Base-by-base conservation (phyloP, 2,888 invertebrate species). In the Glaucopsyche alexis region DNA sequence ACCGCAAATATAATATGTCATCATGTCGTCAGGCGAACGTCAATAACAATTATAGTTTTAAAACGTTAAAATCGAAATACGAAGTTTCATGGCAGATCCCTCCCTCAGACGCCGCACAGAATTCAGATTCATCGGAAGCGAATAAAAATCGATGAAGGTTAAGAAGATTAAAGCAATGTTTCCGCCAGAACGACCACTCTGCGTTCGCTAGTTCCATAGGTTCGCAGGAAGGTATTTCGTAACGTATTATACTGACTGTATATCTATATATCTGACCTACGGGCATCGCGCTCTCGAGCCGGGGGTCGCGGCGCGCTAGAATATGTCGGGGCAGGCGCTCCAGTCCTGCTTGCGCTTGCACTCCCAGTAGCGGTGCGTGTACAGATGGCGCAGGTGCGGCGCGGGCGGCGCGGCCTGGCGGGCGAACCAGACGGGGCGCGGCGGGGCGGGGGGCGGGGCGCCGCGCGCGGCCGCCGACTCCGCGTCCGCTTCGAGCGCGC, bases 351-450 rank as follows among this genome's bases (percentile, higher is more conserved):
- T 95, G 79, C 94, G 94, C 93, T 99, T 99, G 89, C 95, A 95
- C 76, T 96, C 94, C 99, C 99, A 99, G 93, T 99, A 99, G 79
- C 96, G 95, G 79, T 96, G 96, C 80, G 95, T 96, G 93, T 95
- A 99, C 77, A 96, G 94, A 87, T 99, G 98, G 52, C 90, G 86
- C 78, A 91, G 94, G 83, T 76, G 83, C 76, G 81, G 80, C 95
- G 90, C 81, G 79, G 94, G 94, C 79, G 94, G 93, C 72, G 94
- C 94, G 72, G 96, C 94, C 79, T 95, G 95, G 84, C 97, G 97
- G 80, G 94, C 94, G 93, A 99, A 99, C 99, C 99, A 99, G 52
- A 95, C 85, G 40, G 99, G 69, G 29, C 69, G 98, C 80, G 76
- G 73, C 67, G 96, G 94, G 5, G 96, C 96, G 75, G 94, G 83